Conservation (phyloP, 2,797 vertebrate genomes). For the Trachops cirrhosus region DNA sequence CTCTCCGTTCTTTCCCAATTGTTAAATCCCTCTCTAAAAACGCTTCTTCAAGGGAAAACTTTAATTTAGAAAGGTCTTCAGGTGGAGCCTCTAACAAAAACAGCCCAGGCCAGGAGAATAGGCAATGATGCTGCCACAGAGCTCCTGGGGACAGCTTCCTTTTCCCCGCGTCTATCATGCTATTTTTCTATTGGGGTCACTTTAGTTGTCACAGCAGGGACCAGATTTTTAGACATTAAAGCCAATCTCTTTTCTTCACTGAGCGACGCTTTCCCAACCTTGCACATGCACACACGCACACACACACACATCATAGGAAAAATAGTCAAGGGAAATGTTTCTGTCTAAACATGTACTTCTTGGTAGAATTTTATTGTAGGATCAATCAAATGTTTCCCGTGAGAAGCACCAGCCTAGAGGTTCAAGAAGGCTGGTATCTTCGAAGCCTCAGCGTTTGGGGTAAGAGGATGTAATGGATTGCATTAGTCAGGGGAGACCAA, state of each 20-base stretch:
- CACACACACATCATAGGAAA: neutral
- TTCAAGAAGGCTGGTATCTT: neutral
- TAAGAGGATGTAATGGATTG: rapidly evolving
- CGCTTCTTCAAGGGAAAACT: conserved; percentile 6
- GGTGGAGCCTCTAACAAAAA: conserved; percentile 12
- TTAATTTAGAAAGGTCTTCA: conserved; percentile 51
- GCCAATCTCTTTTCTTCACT: neutral
- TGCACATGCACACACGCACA: neutral
- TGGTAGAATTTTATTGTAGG: neutral
- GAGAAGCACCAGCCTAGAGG: neutral
- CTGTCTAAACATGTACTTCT: neutral
- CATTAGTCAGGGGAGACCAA: neutral
- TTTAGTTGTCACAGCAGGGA: neutral
- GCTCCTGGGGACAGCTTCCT: neutral
- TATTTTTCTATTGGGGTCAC: neutral
- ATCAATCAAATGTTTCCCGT: neutral
- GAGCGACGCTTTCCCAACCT: neutral
- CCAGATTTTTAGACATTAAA: neutral
- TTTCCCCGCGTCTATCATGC: neutral
- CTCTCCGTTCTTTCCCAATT: conserved; percentile 15
- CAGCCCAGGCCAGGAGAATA: neutral
- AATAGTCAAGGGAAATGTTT: neutral
- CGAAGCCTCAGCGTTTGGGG: neutral
- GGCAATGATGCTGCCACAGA: neutral
- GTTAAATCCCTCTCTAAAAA: conserved; percentile 30